phyloP scores from a whole-genome alignment of 2,888 invertebrate genomes.

The Phortica okadai region DNA sequence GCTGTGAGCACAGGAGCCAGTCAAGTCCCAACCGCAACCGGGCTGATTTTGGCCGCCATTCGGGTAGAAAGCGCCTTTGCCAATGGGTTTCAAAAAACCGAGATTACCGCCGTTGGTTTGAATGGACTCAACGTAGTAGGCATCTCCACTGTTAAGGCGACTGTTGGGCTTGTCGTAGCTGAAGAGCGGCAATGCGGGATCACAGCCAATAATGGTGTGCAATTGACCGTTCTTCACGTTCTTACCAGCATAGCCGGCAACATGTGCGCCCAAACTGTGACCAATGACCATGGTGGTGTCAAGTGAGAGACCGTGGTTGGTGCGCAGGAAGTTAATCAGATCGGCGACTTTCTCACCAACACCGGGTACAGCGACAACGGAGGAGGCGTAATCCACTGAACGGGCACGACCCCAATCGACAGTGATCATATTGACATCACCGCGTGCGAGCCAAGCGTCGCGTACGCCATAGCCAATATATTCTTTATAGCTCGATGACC shows the following conservation, averaged over 20 bases:
- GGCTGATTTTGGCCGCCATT: slow-evolving; percentile 78
- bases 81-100: slow-evolving; percentile 60
- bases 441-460: slow-evolving; percentile 78
- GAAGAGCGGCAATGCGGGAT: slow-evolving; percentile 61
- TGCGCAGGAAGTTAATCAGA: slow-evolving; percentile 72
- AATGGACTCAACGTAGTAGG: slow-evolving; percentile 60
- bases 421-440: slow-evolving; percentile 79
- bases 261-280: slow-evolving; percentile 79
- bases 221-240: slow-evolving; percentile 78
- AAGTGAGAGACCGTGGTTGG: slow-evolving; percentile 76
- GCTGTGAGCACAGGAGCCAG: slow-evolving; percentile 73
- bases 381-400: slow-evolving; percentile 78
- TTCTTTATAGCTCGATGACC: slow-evolving; percentile 75
- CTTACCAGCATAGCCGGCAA: slow-evolving; percentile 79
- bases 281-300: slow-evolving; percentile 77
- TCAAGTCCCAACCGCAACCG: slow-evolving; percentile 75
- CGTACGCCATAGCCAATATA: slow-evolving; percentile 45
- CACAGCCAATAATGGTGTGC: slow-evolving; percentile 78
- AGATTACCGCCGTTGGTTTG: slow-evolving; percentile 57
- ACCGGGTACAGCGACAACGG: slow-evolving; percentile 72
- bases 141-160: slow-evolving; percentile 55
- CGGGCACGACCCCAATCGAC: slow-evolving; percentile 79
- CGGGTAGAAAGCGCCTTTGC: slow-evolving; percentile 77
- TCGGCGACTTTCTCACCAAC: slow-evolving; percentile 55
- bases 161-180: slow-evolving; percentile 40